Evolutionary conservation across 2,888 invertebrate genomes (phyloP).

Genomic region (Archips crataeganus): DNA sequence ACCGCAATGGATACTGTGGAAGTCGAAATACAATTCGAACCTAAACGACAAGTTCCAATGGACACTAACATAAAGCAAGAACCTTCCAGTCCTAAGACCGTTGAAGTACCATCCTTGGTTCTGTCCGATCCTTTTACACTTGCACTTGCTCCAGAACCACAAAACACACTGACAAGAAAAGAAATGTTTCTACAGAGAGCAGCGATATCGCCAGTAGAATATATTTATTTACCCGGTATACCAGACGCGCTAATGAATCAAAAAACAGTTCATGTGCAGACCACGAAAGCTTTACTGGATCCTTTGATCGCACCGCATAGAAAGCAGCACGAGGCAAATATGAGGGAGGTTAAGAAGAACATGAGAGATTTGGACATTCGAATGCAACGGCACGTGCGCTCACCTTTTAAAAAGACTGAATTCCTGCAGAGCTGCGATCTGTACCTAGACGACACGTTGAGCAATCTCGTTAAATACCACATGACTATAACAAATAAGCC

Average conservation of each 20-base stretch:
- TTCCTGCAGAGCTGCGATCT: constrained; percentile 12
- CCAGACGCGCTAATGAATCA: no score
- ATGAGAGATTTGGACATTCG: neutral
- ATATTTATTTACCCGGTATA: neutral
- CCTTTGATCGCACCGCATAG: neutral
- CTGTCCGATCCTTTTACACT: neutral
- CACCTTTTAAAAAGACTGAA: neutral
- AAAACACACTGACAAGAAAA: neutral
- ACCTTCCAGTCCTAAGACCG: neutral
- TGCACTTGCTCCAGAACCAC: neutral
- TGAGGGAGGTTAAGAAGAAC: neutral
- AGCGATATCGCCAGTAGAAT: neutral
- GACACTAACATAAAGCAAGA: neutral
- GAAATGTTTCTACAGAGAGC: neutral
- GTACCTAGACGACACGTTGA: constrained; percentile 16
- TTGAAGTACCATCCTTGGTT: neutral
- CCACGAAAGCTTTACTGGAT: neutral
- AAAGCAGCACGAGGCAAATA: neutral
- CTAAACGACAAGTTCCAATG: neutral
- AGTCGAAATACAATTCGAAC: neutral
- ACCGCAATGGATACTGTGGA: neutral
- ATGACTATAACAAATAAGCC: constrained; percentile 1
- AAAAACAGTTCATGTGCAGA: neutral
- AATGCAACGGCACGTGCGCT: neutral
- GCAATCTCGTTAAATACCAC: constrained; percentile 12